Base-by-base conservation (phyloP, 2,113 vertebrate species). In the Bagarius yarrelli region DNA sequence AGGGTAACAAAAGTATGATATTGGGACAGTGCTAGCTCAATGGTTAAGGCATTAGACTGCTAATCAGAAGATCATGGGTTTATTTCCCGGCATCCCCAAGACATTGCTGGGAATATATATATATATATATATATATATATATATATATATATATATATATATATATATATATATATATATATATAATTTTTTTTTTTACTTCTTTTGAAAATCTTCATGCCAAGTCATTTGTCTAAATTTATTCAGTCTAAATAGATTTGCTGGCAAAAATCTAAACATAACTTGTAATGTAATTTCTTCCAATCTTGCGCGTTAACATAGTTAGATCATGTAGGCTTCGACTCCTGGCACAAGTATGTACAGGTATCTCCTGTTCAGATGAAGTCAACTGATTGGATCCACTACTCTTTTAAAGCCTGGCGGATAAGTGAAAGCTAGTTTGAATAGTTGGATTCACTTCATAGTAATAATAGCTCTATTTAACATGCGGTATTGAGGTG, bases 391-490 rank as follows among this genome's bases (percentile, higher is more conserved):
- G 77, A 69, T 44, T 53, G 66, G 78, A 69, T 69, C 25, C 18
- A 11, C 70, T 32, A 47, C n/a, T 59, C 12, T 70, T 70, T 40
- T 79, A n/a, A 30, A 59, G 64, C 34, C 34, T 27, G 53, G 34
- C 57, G 52, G 64, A 56, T 36, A 79, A 59, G 53, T 70, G 25
- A 79, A 79, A 69, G 5, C n/a, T 23, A 64, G 18, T 70, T 47
- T 79, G 61, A 66, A 78, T 67, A 18, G 47, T 32, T 50, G 13
- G 15, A 40, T 55, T n/a, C 60, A 36, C 76, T 8, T 78, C 53
- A 66, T 2, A 21, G 13, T 72, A 72, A 72, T 53, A 72, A 53
- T 21, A 25, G 5, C 4, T 53, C 8, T 3, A 21, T 53, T 32
- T 32, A 30, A 72, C 8, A 71, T 72, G 16, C 25, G 30, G 47